These are phyloP conservation scores for Melospiza georgiana DNA, from an alignment of 2,113 vertebrate species.

Conservation along the genomic window DNA sequence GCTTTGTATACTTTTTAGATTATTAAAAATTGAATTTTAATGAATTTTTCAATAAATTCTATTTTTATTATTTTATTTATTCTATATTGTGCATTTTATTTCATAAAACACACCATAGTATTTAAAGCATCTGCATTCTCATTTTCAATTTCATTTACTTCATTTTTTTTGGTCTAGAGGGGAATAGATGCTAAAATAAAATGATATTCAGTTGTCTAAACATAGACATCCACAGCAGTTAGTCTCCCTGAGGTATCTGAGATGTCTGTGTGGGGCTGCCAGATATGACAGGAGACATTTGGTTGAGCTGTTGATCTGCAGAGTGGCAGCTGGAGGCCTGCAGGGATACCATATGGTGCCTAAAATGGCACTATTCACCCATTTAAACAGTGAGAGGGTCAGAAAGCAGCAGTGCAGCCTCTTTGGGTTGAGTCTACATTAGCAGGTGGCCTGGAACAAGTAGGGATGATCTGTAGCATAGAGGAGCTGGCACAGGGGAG, in stretches of 20 bases:
- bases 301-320: conserved; percentile 48
- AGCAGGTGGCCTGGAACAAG: conserved; percentile 37
- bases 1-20: neutral
- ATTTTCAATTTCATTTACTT: neutral
- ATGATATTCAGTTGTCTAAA: neutral
- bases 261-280: neutral
- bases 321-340: conserved; percentile 51
- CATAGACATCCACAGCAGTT: neutral
- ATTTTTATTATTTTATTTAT: neutral
- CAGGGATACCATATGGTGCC: conserved; percentile 58
- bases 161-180: neutral
- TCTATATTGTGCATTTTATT: neutral
- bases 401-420: neutral
- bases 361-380: conserved; percentile 38
- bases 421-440: neutral
- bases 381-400: conserved; percentile 17
- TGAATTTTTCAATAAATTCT: neutral
- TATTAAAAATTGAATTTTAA: neutral
- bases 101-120: neutral
- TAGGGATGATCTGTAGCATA: neutral
- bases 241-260: neutral
- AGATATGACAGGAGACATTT: conserved; percentile 45
- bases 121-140: neutral
- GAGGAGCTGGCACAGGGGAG: neutral
- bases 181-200: neutral